Evolutionary conservation across 2,797 vertebrate genomes (phyloP).

Genomic region (Gadopsis marmoratus): DNA sequence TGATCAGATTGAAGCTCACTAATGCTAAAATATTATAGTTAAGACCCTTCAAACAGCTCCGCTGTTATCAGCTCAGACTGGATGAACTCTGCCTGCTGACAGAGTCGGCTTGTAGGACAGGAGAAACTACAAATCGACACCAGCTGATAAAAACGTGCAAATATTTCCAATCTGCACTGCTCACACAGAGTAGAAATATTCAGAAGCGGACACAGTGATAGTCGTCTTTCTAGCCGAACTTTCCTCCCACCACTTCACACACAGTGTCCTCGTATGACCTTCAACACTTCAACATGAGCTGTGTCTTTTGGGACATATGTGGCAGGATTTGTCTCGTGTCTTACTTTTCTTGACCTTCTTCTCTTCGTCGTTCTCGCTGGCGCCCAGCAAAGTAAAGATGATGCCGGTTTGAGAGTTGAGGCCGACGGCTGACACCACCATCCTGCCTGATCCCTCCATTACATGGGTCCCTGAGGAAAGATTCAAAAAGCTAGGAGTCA

Average conservation of each 20-base stretch:
- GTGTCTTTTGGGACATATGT: conserved; percentile 15
- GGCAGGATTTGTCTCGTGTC: conserved; percentile 48
- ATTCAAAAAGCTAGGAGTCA: neutral
- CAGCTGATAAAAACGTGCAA: conserved; percentile 57
- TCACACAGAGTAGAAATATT: conserved; percentile 56
- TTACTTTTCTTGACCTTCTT: conserved; percentile 98
- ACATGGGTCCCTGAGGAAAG: conserved; percentile 92
- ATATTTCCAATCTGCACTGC: conserved; percentile 62
- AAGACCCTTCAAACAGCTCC: conserved; percentile 61
- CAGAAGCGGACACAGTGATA: conserved; percentile 41
- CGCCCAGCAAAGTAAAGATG: conserved; percentile 96
- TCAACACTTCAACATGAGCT: conserved; percentile 23
- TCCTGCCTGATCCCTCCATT: conserved; percentile 98
- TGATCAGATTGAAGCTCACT: conserved; percentile 24
- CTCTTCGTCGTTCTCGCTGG: conserved; percentile 89
- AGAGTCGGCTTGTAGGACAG: conserved; percentile 38
- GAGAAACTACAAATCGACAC: conserved; percentile 59
- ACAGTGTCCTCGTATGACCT: conserved; percentile 33
- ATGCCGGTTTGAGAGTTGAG: conserved; percentile 98
- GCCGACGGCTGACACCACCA: conserved; percentile 96
- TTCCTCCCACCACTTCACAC: conserved; percentile 50
- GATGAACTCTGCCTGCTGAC: conserved; percentile 62
- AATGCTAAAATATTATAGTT: neutral
- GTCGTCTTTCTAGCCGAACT: conserved; percentile 34
- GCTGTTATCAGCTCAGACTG: conserved; percentile 58